Percentiles rank a stretch among this genome's conserved stretches.
Conservation (phyloP, 2,888 invertebrate genomes). For the Stomorhina lunata region DNA sequence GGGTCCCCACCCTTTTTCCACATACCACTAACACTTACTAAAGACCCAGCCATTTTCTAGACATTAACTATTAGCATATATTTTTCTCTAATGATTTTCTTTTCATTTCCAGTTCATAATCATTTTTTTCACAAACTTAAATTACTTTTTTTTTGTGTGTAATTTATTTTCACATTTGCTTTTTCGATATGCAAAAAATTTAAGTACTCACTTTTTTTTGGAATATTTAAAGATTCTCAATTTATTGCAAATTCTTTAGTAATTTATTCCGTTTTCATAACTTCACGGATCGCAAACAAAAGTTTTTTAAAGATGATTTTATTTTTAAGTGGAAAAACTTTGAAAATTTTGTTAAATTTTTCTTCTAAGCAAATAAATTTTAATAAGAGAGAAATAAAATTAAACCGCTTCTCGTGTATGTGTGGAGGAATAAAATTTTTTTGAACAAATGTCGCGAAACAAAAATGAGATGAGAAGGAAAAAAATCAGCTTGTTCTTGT, state of each 20-base stretch:
- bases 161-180: no score
- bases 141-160: neutral
- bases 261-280: no score
- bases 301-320: neutral
- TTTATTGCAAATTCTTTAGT: neutral
- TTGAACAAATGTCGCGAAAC: slow-evolving; percentile 43
- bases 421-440: slow-evolving; percentile 32
- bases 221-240: no score
- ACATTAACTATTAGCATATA: neutral
- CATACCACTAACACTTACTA: neutral
- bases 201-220: slow-evolving; percentile 1
- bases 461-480: neutral
- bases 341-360: slow-evolving; percentile 12
- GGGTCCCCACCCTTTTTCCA: slow-evolving; percentile 53
- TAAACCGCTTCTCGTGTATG: slow-evolving; percentile 42
- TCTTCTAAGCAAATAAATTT: slow-evolving; percentile 49
- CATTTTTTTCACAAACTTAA: no score
- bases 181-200: no score
- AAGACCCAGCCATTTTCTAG: slow-evolving; percentile 1
- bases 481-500: neutral
- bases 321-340: neutral
- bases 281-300: slow-evolving; percentile 17
- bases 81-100: no score
- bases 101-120: no score
- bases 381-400: slow-evolving; percentile 52